Conservation (phyloP, 2,113 vertebrate genomes). For the Sminthopsis crassicaudata region DNA sequence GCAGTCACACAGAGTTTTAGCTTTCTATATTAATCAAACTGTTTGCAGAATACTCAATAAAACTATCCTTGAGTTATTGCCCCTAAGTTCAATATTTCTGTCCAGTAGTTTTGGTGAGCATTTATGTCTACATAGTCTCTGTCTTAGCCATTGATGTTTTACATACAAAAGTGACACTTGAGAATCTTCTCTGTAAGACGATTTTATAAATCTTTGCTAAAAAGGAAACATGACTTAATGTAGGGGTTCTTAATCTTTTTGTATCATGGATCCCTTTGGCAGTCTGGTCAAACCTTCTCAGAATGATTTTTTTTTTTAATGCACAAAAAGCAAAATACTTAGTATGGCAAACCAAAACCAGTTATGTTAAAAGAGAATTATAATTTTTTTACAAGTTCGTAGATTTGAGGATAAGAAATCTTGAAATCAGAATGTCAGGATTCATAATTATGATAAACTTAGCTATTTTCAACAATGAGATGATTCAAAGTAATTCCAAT, state of each 20-base stretch:
- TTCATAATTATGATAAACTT: no score
- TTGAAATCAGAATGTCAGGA: not conserved
- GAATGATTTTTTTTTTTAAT: not conserved
- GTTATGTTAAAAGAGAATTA: not conserved
- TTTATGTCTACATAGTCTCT: not conserved
- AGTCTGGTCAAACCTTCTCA: not conserved
- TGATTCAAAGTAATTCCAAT: no score
- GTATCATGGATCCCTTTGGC: not conserved
- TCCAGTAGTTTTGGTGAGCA: not conserved
- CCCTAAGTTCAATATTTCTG: not conserved
- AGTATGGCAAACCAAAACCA: not conserved
- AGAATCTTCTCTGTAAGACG: not conserved
- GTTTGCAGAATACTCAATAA: not conserved
- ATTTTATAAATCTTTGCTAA: not conserved
- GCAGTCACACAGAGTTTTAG: not conserved
- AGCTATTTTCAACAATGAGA: no score
- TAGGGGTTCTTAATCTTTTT: not conserved
- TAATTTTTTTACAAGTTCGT: not conserved
- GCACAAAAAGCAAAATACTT: not conserved
- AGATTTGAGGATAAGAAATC: not conserved
- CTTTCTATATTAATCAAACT: not conserved
- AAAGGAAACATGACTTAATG: not conserved
- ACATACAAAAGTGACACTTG: not conserved
- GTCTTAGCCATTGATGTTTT: not conserved
- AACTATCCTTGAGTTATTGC: not conserved